Evolutionary conservation across 2,113 vertebrate species (phyloP), one percentile per base, ranked within the genome.

Genomic region (Rana temporaria): DNA sequence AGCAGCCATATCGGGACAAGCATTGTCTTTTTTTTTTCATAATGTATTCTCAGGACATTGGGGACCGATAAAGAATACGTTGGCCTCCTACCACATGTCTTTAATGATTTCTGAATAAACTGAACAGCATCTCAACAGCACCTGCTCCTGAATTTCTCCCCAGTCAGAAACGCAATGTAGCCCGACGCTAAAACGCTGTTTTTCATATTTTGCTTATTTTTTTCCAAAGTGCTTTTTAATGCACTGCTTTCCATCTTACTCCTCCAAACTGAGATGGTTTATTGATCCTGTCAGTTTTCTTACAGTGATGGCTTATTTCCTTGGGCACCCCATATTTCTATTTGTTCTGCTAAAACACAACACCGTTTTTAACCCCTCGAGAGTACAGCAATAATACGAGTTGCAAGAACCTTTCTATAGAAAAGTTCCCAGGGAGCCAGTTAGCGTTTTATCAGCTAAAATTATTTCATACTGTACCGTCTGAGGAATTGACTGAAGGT

Each of bases 241-340:
- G 63, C 24, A 52, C 53, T 59, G 30, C 66, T 38, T 9, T 79
- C 64, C 20, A 63, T 57, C 82, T 63, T 26, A 17, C 4, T 72
- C 76, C 60, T 64, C 42, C 12, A 79, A 48, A 11, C 14, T 7
- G 55, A 73, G 55, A 69, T 42, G 76, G 4, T 53, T 22, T 72
- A 67, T 79, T 0, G 0, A 72, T 53, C 57, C 18, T 20, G 30
- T 26, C 67, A 84, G 57, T 71, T 71, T 77, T 0, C 0, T 5
- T 20, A 12, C 34, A 66, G 6, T 53, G 48, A 59, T 65, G 38
- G 34, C 48, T 24, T 59, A 79, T 79, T 79, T 69, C 64, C 64
- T 59, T 79, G 53, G 77, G 52, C 52, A 79, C 77, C 77, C 77
- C 65, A 24, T 62, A 68, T 32, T 79, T 69, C 65, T 69, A 20